Conservation (phyloP, 2,888 invertebrate genomes). For the Teinopalpus imperialis region DNA sequence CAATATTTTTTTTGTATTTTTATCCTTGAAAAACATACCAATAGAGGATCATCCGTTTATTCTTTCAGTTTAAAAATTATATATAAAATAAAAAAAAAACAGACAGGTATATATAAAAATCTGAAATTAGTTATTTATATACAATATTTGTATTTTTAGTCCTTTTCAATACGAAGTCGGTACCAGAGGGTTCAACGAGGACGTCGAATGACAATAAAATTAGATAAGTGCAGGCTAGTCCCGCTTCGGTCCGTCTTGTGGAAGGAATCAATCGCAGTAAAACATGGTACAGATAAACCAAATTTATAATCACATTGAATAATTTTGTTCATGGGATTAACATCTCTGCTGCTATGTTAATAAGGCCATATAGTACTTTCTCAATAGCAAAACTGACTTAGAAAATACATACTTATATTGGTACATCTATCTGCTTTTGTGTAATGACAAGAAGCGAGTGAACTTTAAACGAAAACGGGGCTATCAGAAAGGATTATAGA, state of each 20-base stretch:
- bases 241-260: constrained; percentile 63
- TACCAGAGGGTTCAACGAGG: constrained; percentile 58
- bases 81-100: too few relatives aligned
- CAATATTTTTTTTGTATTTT: too few relatives aligned
- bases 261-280: constrained; percentile 79
- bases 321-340: constrained; percentile 35
- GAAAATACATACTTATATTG: too few relatives aligned
- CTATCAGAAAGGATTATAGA: constrained; percentile 63
- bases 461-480: constrained; percentile 67
- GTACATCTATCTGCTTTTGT: constrained; percentile 65
- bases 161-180: constrained; percentile 52
- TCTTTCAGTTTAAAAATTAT: too few relatives aligned
- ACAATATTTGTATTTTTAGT: too few relatives aligned
- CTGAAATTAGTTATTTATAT: too few relatives aligned
- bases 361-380: constrained; percentile 28
- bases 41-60: neutral
- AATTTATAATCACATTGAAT: constrained; percentile 31
- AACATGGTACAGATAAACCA: constrained; percentile 58
- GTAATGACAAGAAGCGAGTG: constrained; percentile 71
- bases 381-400: constrained; percentile 28
- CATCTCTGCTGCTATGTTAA: constrained; percentile 37
- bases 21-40: too few relatives aligned
- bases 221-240: constrained; percentile 78
- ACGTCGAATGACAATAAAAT: constrained; percentile 78
- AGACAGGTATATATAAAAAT: too few relatives aligned